Percentiles rank a stretch among this genome's conserved stretches.
Evolutionary conservation across 1,140 invertebrate species (phyloP).

Genomic region (Listronotus oregonensis): DNA sequence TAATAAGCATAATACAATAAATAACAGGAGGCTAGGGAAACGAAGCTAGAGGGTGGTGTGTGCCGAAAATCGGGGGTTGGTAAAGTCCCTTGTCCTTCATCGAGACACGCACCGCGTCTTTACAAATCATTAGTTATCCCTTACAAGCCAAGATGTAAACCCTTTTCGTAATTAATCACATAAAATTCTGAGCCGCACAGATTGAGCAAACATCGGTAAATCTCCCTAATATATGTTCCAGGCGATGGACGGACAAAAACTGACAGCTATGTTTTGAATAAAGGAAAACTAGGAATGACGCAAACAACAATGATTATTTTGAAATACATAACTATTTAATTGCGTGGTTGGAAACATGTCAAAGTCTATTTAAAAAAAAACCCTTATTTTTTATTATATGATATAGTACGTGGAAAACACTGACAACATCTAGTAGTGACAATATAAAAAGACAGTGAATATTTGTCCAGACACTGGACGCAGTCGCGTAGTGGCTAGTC

Average conservation of each 20-base stretch:
- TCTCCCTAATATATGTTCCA: constrained; percentile 35
- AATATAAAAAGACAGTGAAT: too few species aligned
- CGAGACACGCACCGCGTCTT: constrained; percentile 39
- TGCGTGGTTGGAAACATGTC: too few species aligned
- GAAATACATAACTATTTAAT: too few species aligned
- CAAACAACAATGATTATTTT: too few species aligned
- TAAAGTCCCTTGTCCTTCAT: constrained; percentile 36
- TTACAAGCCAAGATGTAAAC: constrained; percentile 41
- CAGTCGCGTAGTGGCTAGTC: too few species aligned
- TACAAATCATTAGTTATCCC: constrained; percentile 42
- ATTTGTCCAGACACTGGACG: too few species aligned
- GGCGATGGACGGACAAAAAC: constrained; percentile 16
- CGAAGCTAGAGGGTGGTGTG: background rate
- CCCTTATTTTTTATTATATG: too few species aligned
- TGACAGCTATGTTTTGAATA: background rate
- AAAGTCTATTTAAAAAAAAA: too few species aligned
- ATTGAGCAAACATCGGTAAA: constrained; percentile 40
- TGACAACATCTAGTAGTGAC: too few species aligned
- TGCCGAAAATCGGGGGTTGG: constrained; percentile 11
- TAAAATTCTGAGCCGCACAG: constrained; percentile 32
- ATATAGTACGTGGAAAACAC: too few species aligned
- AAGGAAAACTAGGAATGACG: too few species aligned
- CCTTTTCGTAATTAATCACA: constrained; percentile 40
- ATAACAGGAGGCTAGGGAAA: constrained; percentile 6
- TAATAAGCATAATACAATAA: constrained; percentile 30